Evolutionary conservation across 2,113 vertebrate genomes (phyloP), one percentile per base, ranked within the genome.

Genomic region (Motacilla alba): DNA sequence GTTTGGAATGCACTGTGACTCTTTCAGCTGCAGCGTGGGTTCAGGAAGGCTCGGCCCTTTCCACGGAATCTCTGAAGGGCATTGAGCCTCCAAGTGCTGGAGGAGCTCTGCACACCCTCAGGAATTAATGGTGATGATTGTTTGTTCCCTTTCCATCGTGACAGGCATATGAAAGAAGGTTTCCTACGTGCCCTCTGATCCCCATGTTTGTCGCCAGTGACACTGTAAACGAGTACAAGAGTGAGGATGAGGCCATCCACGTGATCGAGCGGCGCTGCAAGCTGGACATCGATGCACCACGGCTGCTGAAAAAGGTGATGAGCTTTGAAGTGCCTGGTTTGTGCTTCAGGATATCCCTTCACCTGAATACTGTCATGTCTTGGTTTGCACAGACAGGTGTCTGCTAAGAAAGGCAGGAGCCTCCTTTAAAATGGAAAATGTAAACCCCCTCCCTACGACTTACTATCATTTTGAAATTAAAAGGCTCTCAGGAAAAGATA

Each of bases 131-230:
- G 35, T 46, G 46, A 1, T 76, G 31, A 15, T 15, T 56, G 11
- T 13, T 80, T 52, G 31, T 10, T 87, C 92, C 59, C 46, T 67
- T 79, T 17, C n/a, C 16, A 4, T 59, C 5, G 16, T 27, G 44
- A 1, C 31, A 99, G 99, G 99, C 99, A 20, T 99, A 99, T n/a
- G 98, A 98, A 46, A 98, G 98, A 47, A 98, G 99, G 83, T 99
- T 99, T 93, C 99, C 99, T 6, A 99, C 98, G 0, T 99, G 99
- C 93, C 98, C 98, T 7, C 95, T 99, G 95, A 99, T 99, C 89
- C 99, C 99, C 0, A 98, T 99, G 98, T 99, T 99, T 80, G 98
- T 99, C 49, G 98, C 98, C 97, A 99, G 99, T 26, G 99, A 99
- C 96, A 97, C 98, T 18, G 94, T 99, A 58, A 99, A 43, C 1